Evolutionary conservation across 53 echinoderm and acorn worm species (phyloP).

Genomic region (Echinarachnius parma): DNA sequence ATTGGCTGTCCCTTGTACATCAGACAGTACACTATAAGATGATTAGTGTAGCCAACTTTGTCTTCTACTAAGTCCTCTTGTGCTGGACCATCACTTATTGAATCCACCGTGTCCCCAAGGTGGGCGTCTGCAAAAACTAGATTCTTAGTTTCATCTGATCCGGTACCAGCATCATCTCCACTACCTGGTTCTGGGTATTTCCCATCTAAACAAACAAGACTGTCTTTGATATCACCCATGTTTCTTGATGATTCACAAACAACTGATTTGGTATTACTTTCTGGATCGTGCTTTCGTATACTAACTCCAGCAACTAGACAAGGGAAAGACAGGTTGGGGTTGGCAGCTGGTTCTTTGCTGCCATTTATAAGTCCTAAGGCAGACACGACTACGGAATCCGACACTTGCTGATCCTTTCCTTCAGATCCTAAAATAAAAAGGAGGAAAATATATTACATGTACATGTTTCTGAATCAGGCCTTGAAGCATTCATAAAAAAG

Average conservation of each 20-base stretch:
- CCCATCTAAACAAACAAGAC: constrained; percentile 8
- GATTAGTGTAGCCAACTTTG: constrained; percentile 37
- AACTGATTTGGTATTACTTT: constrained; percentile 10
- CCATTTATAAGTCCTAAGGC: constrained; percentile 60
- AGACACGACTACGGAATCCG: constrained; percentile 59
- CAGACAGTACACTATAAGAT: constrained; percentile 51
- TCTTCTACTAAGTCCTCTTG: not conserved
- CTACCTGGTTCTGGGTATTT: constrained; percentile 24
- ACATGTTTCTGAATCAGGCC: too few species aligned
- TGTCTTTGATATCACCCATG: constrained; percentile 2
- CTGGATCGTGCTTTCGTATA: constrained; percentile 48
- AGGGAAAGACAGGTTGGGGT: constrained; percentile 40
- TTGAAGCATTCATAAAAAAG: too few species aligned
- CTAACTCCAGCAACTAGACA: constrained; percentile 63
- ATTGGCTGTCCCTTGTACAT: constrained; percentile 28
- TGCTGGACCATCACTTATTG: too few species aligned
- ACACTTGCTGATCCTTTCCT: constrained; percentile 10
- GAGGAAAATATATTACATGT: too few species aligned
- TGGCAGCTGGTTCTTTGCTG: constrained; percentile 14
- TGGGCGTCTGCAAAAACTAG: constrained; percentile 65
- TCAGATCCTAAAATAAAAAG: constrained; percentile 2
- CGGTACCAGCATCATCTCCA: constrained; percentile 75
- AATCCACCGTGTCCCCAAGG: constrained; percentile 83
- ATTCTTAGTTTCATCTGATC: constrained; percentile 54
- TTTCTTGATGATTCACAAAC: not conserved